Conservation (phyloP, 1,140 invertebrate species). For the Achroia grisella region DNA sequence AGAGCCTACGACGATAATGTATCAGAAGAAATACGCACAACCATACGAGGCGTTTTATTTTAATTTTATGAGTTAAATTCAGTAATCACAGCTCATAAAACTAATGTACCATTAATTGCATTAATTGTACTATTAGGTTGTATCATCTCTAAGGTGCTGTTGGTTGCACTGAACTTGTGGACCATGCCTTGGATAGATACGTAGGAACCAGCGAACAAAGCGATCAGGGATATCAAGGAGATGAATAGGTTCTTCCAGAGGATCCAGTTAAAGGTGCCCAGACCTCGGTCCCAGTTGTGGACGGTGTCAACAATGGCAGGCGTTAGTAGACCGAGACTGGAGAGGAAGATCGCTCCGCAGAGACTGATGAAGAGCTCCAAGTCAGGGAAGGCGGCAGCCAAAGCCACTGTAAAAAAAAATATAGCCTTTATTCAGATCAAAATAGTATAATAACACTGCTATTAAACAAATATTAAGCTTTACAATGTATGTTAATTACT, state of each 20-base stretch:
- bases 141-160: no score
- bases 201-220: slow-evolving; percentile 79
- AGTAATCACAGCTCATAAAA: neutral
- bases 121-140: slow-evolving; percentile 11
- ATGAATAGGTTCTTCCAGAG: slow-evolving; percentile 81
- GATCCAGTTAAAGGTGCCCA: slow-evolving; percentile 78
- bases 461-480: no score
- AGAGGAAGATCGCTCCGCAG: slow-evolving; percentile 90
- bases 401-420: slow-evolving; percentile 75
- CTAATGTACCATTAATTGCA: neutral
- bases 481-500: no score
- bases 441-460: no score
- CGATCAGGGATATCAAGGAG: slow-evolving; percentile 76
- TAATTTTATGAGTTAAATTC: slow-evolving; percentile 1
- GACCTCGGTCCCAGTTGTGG: slow-evolving; percentile 77
- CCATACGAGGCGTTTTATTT: no score
- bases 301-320: slow-evolving; percentile 90
- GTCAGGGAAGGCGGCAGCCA: slow-evolving; percentile 86
- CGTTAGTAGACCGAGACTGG: slow-evolving; percentile 87
- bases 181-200: slow-evolving; percentile 76
- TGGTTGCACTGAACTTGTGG: neutral
- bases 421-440: no score
- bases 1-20: no score
- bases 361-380: slow-evolving; percentile 91
- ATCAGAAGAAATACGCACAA: neutral